phyloP scores from a whole-genome alignment of 2,113 vertebrate species.

The Actinemys pallida region DNA sequence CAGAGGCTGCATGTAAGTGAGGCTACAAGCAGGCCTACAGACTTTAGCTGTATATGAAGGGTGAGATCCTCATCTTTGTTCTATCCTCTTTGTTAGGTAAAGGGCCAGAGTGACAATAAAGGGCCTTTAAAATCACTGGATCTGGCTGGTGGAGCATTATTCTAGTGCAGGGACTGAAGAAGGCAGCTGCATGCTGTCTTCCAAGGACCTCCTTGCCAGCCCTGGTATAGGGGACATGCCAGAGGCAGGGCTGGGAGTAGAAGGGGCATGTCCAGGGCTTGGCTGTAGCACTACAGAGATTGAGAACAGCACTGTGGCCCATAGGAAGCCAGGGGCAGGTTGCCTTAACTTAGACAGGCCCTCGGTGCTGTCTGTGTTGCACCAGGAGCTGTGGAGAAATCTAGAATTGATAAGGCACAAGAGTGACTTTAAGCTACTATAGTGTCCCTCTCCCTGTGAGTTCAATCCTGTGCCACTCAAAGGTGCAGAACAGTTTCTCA shows the following conservation, averaged over 20 bases:
- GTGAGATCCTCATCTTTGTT: neutral
- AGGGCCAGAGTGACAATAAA: neutral
- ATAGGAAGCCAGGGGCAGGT: neutral
- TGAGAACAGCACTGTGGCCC: neutral
- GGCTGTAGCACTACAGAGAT: neutral
- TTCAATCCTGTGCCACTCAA: neutral
- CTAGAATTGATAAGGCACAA: neutral
- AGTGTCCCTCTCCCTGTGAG: neutral
- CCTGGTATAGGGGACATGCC: neutral
- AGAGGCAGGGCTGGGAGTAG: neutral
- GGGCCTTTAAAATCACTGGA: neutral
- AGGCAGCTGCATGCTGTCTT: neutral
- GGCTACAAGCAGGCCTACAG: neutral
- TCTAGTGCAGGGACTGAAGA: neutral
- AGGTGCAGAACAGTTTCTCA: neutral
- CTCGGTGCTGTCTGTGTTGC: neutral
- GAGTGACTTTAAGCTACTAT: neutral
- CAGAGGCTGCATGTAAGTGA: neutral
- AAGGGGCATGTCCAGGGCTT: neutral
- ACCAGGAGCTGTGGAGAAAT: neutral
- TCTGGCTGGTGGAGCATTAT: accelerated
- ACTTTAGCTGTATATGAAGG: neutral
- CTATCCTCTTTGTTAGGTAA: neutral
- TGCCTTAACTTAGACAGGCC: neutral
- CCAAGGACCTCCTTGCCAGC: neutral